Evolutionary conservation across 1,140 invertebrate genomes (phyloP), one percentile per base, ranked within the genome.

Genomic region (Manduca sexta): DNA sequence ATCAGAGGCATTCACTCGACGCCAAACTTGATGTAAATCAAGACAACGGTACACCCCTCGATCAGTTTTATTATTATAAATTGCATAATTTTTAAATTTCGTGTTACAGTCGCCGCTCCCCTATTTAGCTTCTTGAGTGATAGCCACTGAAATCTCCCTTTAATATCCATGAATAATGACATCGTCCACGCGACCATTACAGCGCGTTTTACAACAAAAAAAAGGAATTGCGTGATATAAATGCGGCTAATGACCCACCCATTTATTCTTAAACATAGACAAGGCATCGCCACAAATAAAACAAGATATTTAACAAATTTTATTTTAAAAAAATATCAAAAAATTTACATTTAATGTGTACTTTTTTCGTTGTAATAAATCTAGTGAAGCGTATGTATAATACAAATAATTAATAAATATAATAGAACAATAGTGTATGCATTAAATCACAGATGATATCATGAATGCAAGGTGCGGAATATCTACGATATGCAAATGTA

Each of bases 231-330:
- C 38, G 49, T 53, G 52, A 16, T 41, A 45, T 61, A 49, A 54
- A 47, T 49, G 49, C 30, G 35, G 40, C 29, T 57, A 57, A 61
- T 49, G 59, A 52, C 50, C 31, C 13, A 41, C 42, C 45, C 50
- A 41, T 49, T 52, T 49, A 30, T 50, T 52, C 47, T 41, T 42
- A 44, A 42, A 34, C 39, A 39, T 47, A 31, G 35, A 45, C 14
- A 21, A 42, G 34, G 30, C 40, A 46, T n/a, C 12, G 13, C 40
- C 26, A 35, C 51, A 63, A 79, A 76, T 76, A 54, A 79, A 76
- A 76, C 69, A 61, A 71, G 60, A 61, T 61, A 66, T 69, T 56
- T 50, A 35, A 56, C 52, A 64, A 54, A 57, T 61, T 76, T 76
- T 79, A 76, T 73, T 76, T 50, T 57, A 62, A 70, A 68, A 67